A percentile compares a stretch with the other conserved stretches of the same genome.
These are phyloP conservation scores for Phrixothrix hirtus DNA, from an alignment of 2,888 invertebrate species.

Conservation along the genomic window DNA sequence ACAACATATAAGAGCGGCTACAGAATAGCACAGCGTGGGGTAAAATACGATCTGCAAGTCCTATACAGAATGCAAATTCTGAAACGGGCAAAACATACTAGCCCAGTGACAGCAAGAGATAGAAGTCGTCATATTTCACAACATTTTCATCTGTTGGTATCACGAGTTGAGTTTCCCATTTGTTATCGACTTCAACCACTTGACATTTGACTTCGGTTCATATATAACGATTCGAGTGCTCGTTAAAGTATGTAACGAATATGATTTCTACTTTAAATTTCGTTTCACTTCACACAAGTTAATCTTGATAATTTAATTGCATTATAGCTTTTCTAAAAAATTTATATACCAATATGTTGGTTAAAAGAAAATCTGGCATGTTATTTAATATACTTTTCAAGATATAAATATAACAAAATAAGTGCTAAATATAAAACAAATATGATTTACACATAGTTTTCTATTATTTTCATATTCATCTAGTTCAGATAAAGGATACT, in stretches of 20 bases:
- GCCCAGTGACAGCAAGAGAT: conserved; percentile 34
- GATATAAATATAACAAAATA: too few relatives aligned
- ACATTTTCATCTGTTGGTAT: conserved; percentile 38
- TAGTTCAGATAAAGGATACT: too few relatives aligned
- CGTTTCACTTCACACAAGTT: neutral
- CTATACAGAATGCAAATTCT: conserved; percentile 32
- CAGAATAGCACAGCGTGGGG: conserved; percentile 30
- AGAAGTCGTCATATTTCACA: conserved; percentile 39
- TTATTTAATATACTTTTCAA: too few relatives aligned
- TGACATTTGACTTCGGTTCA: conserved; percentile 36
- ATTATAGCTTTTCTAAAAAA: too few relatives aligned
- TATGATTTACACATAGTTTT: too few relatives aligned
- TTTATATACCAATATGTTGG: too few relatives aligned
- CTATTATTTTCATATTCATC: too few relatives aligned
- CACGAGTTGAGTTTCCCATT: conserved; percentile 35
- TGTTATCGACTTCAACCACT: conserved; percentile 33
- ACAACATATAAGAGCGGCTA: conserved; percentile 29
- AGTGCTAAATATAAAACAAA: too few relatives aligned
- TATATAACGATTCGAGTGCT: conserved; percentile 35
- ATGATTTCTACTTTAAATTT: conserved; percentile 7
- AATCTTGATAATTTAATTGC: too few relatives aligned
- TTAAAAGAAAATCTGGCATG: too few relatives aligned
- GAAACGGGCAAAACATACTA: conserved; percentile 29
- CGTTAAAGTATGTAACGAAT: conserved; percentile 21
- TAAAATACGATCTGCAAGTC: conserved; percentile 32